Evolutionary conservation across 1,140 invertebrate species (phyloP).

Genomic region (Drosophila suzukii): DNA sequence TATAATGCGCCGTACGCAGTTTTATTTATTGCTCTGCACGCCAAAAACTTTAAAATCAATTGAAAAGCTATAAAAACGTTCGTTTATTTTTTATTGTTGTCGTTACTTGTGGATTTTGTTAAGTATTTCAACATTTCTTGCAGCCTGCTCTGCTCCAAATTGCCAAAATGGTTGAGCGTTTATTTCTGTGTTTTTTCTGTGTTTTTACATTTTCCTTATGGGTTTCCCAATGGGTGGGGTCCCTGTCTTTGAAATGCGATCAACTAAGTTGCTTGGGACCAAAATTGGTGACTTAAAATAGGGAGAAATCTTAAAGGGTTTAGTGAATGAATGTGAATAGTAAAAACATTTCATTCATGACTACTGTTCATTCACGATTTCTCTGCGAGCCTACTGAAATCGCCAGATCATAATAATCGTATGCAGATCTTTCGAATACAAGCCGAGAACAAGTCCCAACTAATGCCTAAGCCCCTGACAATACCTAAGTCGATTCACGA

Average conservation of each 20-base stretch:
- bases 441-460: constrained; percentile 34
- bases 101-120: constrained; percentile 70
- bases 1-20: constrained; percentile 73
- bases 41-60: constrained; percentile 73
- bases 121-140: constrained; percentile 79
- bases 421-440: constrained; percentile 38
- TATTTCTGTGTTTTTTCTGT: constrained; percentile 14
- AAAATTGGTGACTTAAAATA: not conserved
- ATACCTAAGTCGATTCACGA: constrained; percentile 22
- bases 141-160: constrained; percentile 69
- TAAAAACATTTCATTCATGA: constrained; percentile 39
- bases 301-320: constrained; percentile 21
- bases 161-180: constrained; percentile 66
- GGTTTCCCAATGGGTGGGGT: constrained; percentile 66
- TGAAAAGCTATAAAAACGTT: constrained; percentile 80
- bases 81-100: constrained; percentile 77
- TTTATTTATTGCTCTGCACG: constrained; percentile 78
- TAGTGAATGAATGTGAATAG: constrained; percentile 32
- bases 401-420: constrained; percentile 5
- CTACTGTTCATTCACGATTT: constrained; percentile 43
- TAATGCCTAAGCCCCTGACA: constrained; percentile 59
- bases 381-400: constrained; percentile 20
- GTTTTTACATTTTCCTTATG: constrained; percentile 31
- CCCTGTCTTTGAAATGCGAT: constrained; percentile 37
- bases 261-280: constrained; percentile 8